phyloP scores from a whole-genome alignment of 1,140 invertebrate species.

The Berghia stephanieae region DNA sequence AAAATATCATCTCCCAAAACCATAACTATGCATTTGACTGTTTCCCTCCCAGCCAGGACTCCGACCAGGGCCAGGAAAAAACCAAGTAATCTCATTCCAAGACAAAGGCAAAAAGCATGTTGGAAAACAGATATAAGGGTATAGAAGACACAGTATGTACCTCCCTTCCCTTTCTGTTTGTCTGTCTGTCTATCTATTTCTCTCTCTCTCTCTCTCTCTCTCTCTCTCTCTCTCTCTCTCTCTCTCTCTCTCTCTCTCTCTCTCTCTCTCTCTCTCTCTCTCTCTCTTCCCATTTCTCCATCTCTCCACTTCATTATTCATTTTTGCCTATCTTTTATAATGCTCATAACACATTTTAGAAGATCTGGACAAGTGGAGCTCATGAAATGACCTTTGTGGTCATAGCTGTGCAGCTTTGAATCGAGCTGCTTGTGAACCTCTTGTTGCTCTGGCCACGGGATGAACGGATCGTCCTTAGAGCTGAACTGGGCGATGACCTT shows the following conservation, averaged over 20 bases:
- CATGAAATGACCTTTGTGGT: conserved; percentile 60
- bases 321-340: conserved; percentile 37
- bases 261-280: conserved; percentile 16
- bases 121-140: too few relatives aligned
- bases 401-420: conserved; percentile 49
- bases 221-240: neutral
- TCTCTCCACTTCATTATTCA: neutral
- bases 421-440: conserved; percentile 47
- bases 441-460: conserved; percentile 57
- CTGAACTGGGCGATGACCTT: conserved; percentile 59
- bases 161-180: too few relatives aligned
- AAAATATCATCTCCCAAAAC: too few relatives aligned
- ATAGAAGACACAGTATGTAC: too few relatives aligned
- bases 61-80: too few relatives aligned
- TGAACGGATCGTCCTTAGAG: conserved; percentile 60
- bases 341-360: conserved; percentile 37
- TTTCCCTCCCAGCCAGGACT: too few relatives aligned
- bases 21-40: too few relatives aligned
- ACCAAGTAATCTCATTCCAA: too few relatives aligned
- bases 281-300: neutral
- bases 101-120: too few relatives aligned
- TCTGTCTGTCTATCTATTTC: neutral
- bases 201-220: neutral
- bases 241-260: conserved; percentile 1
- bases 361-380: conserved; percentile 55